Evolutionary conservation across 2,888 invertebrate species (phyloP).

Genomic region (Trilocha varians): DNA sequence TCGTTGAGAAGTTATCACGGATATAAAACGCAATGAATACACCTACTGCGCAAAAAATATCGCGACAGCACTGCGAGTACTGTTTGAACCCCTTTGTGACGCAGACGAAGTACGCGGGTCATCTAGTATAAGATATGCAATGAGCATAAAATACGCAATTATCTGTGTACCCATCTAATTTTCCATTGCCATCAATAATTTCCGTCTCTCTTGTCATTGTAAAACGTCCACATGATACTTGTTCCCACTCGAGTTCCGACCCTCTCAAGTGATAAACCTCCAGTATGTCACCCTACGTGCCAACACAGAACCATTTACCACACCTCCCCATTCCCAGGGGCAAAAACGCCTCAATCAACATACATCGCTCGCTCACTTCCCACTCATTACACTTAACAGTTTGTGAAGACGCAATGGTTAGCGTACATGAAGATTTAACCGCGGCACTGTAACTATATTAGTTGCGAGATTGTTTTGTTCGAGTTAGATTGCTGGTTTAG

Average conservation of each 20-base stretch:
- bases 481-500: conserved; percentile 38
- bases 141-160: no score
- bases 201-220: no score
- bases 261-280: conserved; percentile 21
- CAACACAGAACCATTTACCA: conserved; percentile 33
- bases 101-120: no score
- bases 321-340: conserved; percentile 9
- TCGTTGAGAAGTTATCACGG: no score
- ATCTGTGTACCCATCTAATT: no score
- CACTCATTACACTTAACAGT: not conserved
- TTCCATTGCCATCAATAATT: no score
- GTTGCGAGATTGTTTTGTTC: conserved; percentile 33
- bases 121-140: no score
- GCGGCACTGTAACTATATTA: conserved; percentile 2
- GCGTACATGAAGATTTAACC: not conserved
- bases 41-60: no score
- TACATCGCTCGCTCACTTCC: conserved; percentile 10
- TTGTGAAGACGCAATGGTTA: conserved; percentile 5
- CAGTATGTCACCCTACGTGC: conserved; percentile 25
- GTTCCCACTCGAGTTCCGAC: conserved; percentile 15
- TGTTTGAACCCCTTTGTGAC: no score
- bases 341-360: not conserved
- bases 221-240: conserved; percentile 2
- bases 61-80: no score
- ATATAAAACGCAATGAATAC: no score